Percentiles rank a stretch among this genome's conserved stretches.
Conservation (phyloP, 64 coral and sea anemone genomes). For the Pachyseris speciosa region DNA sequence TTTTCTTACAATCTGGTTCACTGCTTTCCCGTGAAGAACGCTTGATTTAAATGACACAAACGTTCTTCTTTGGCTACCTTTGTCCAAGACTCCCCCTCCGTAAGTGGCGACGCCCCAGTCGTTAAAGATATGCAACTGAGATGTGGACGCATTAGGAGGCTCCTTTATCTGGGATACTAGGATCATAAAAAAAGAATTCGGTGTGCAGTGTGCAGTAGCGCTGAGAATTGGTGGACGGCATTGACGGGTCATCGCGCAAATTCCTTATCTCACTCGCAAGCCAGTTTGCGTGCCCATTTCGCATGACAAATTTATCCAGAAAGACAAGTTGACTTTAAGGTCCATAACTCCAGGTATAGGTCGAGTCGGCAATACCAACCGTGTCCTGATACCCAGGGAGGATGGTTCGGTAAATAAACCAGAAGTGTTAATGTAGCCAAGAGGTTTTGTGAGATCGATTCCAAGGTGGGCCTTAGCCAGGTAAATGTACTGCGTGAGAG, state of each 20-base stretch:
- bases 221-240: slow-evolving; percentile 15
- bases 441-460: slow-evolving; percentile 50
- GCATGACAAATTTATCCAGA: slow-evolving; percentile 76
- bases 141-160: background rate
- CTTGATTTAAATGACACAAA: slow-evolving; percentile 66
- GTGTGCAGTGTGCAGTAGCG: slow-evolving; percentile 68
- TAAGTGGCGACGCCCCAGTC: slow-evolving; percentile 70
- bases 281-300: slow-evolving; percentile 87
- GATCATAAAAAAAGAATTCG: slow-evolving; percentile 88
- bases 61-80: background rate
- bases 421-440: slow-evolving; percentile 84
- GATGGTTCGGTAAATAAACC: slow-evolving; percentile 84
- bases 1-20: slow-evolving; percentile 39
- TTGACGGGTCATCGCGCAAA: background rate
- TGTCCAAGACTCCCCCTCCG: background rate
- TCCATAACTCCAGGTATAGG: slow-evolving; percentile 84
- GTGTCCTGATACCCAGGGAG: slow-evolving; percentile 79
- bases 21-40: slow-evolving; percentile 55
- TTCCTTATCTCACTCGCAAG: slow-evolving; percentile 61
- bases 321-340: slow-evolving; percentile 89
- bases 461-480: slow-evolving; percentile 72
- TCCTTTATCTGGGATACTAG: slow-evolving; percentile 36
- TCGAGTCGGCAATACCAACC: slow-evolving; percentile 87
- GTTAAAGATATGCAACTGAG: slow-evolving; percentile 52
- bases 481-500: slow-evolving; percentile 83